phyloP scores from a whole-genome alignment of 2,888 invertebrate genomes.

The Drosophila neonasuta region DNA sequence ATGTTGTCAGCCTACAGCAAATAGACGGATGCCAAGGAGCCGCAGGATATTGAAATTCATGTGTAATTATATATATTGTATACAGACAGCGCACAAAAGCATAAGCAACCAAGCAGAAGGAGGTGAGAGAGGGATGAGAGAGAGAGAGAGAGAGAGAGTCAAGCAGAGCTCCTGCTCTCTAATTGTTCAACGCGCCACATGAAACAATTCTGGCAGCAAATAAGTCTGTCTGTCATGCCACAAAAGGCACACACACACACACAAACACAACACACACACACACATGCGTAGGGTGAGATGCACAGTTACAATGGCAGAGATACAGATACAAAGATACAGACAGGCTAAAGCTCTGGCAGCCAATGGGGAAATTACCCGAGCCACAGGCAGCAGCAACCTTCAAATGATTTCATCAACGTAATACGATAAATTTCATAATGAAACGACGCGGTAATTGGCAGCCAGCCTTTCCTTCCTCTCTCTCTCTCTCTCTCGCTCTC shows the following conservation, averaged over 20 bases:
- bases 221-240: slow-evolving; percentile 49
- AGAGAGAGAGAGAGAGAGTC: not conserved
- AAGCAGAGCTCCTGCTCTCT: slow-evolving; percentile 5
- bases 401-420: slow-evolving; percentile 78
- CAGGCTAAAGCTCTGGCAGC: slow-evolving; percentile 28
- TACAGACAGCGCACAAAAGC: slow-evolving; percentile 24
- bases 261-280: slow-evolving; percentile 6
- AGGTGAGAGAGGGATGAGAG: not conserved
- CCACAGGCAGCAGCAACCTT: slow-evolving; percentile 44
- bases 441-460: slow-evolving; percentile 74
- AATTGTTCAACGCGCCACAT: slow-evolving; percentile 53
- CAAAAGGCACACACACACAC: slow-evolving; percentile 31
- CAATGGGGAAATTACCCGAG: slow-evolving; percentile 69
- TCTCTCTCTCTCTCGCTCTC: not conserved
- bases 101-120: slow-evolving; percentile 15
- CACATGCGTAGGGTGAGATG: not conserved
- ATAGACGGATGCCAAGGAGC: slow-evolving; percentile 29
- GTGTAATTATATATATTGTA: slow-evolving; percentile 65
- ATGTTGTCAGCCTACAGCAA: slow-evolving; percentile 31
- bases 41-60: slow-evolving; percentile 75
- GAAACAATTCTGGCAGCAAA: slow-evolving; percentile 66
- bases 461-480: slow-evolving; percentile 2
- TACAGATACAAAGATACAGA: slow-evolving; percentile 23
- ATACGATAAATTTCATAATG: slow-evolving; percentile 78
- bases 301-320: slow-evolving; percentile 1